Percentiles rank a stretch among this genome's conserved stretches.
phyloP scores from a whole-genome alignment of 2,797 vertebrate species.

The Microctenopoma stevenorrisi region DNA sequence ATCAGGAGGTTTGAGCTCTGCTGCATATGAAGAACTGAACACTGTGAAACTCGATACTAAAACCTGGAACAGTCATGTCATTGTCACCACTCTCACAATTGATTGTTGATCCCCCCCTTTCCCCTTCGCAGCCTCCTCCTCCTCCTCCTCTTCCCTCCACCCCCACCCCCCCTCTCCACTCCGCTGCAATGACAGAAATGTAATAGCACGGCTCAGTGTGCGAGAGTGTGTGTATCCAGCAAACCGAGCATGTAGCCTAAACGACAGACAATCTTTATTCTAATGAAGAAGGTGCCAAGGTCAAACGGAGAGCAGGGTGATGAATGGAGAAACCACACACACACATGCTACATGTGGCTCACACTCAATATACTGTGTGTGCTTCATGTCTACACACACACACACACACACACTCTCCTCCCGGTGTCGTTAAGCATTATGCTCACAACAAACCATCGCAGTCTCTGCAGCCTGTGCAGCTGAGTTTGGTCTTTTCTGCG shows the following conservation, averaged over 20 bases:
- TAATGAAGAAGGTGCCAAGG: conserved; percentile 98
- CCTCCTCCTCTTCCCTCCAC: conserved; percentile 71
- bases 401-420: conserved; percentile 41
- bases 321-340: conserved; percentile 81
- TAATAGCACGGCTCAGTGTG: conserved; percentile 45
- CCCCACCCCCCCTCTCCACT: conserved; percentile 5
- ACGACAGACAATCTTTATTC: conserved; percentile 98
- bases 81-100: not conserved
- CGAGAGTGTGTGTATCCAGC: conserved; percentile 85
- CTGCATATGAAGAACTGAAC: too few relatives aligned
- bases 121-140: too few relatives aligned
- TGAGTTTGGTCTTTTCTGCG: not conserved
- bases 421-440: conserved; percentile 54
- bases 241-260: conserved; percentile 92
- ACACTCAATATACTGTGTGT: conserved; percentile 45
- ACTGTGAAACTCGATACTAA: too few relatives aligned
- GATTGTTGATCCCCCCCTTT: not conserved
- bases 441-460: conserved; percentile 43
- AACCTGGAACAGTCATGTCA: not conserved
- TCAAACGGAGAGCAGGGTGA: conserved; percentile 93
- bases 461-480: not conserved
- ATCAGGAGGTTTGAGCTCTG: too few relatives aligned
- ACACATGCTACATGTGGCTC: conserved; percentile 11
- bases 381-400: conserved; percentile 14
- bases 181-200: conserved; percentile 43